Evolutionary conservation across 2,113 vertebrate species (phyloP).

Genomic region (Capreolus pygargus): DNA sequence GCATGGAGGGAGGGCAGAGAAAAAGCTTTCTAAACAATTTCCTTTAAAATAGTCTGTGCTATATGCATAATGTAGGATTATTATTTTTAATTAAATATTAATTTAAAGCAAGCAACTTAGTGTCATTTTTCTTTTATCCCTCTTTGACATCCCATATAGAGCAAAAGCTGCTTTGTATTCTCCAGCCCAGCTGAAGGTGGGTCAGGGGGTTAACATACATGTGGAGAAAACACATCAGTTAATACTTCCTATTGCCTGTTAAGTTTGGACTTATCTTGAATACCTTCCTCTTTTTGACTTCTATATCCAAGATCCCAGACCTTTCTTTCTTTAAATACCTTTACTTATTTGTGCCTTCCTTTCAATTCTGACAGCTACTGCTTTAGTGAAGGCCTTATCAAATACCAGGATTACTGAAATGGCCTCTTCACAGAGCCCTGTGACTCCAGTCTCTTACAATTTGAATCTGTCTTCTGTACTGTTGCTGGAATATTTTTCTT

Average conservation of each 20-base stretch:
- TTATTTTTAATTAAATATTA: neutral
- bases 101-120: neutral
- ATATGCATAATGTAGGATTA: neutral
- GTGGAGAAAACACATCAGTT: neutral
- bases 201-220: neutral
- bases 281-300: neutral
- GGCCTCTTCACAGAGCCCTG: neutral
- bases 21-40: neutral
- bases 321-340: neutral
- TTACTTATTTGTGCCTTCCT: neutral
- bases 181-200: neutral
- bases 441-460: neutral
- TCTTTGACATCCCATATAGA: neutral
- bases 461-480: slow-evolving; percentile 6
- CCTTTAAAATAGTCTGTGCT: neutral
- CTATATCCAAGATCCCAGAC: neutral
- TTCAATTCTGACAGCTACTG: neutral
- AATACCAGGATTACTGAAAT: neutral
- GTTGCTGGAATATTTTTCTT: neutral
- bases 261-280: slow-evolving; percentile 5
- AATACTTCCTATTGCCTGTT: neutral
- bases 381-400: neutral
- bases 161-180: neutral
- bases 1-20: neutral
- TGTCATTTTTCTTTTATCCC: neutral